phyloP scores from a whole-genome alignment of 2,797 vertebrate genomes.

The Chiloscyllium punctatum region DNA sequence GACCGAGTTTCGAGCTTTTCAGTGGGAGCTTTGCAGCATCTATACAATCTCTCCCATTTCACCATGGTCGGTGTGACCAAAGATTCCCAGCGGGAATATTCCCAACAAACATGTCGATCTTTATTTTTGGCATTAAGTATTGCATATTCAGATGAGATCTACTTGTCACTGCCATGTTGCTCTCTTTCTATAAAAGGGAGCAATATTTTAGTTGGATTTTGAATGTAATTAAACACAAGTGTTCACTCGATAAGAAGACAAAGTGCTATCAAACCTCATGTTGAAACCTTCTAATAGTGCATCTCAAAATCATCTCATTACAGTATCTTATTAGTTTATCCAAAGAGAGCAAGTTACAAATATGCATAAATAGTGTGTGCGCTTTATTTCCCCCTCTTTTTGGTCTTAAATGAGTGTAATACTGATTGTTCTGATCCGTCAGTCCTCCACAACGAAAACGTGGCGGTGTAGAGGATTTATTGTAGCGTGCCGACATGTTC shows the following conservation, averaged over 20 bases:
- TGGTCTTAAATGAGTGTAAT: not conserved
- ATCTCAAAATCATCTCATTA: not conserved
- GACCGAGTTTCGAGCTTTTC: not conserved
- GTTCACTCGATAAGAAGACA: no score
- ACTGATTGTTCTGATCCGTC: not conserved
- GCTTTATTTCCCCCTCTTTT: not conserved
- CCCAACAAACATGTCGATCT: not conserved
- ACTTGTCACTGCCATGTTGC: no score
- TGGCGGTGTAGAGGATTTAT: no score
- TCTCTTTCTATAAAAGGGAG: not conserved
- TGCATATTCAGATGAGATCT: not conserved
- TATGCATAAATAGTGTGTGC: not conserved
- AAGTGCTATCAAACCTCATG: not conserved
- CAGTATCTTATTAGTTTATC: not conserved
- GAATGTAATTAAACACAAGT: not conserved
- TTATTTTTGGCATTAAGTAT: not conserved
- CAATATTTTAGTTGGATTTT: not conserved
- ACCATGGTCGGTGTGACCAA: not conserved
- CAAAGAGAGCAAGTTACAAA: not conserved
- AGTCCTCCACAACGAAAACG: not conserved
- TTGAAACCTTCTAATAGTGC: not conserved
- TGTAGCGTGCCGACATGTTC: not conserved
- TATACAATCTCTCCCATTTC: not conserved
- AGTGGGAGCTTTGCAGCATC: not conserved
- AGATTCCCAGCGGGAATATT: not conserved